Conservation (phyloP, 2,888 invertebrate species). For the Empis stercorea region DNA sequence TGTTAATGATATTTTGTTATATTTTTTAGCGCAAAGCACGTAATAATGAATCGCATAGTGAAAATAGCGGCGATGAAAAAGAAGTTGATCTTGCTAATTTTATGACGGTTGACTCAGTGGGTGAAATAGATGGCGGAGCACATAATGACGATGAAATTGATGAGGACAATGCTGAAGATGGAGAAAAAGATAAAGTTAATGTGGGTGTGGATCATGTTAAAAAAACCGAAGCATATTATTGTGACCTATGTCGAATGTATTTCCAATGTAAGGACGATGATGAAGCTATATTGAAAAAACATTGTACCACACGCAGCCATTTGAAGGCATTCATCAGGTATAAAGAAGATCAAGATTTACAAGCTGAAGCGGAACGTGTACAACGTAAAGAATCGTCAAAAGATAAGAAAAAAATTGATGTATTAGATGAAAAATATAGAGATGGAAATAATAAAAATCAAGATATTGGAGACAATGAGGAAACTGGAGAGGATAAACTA, state of each 20-base stretch:
- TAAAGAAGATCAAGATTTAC: slow-evolving; percentile 62
- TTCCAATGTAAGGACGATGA: slow-evolving; percentile 49
- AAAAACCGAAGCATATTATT: slow-evolving; percentile 64
- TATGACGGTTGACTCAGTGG: slow-evolving; percentile 79
- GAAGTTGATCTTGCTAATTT: slow-evolving; percentile 71
- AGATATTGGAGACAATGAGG: slow-evolving; percentile 31
- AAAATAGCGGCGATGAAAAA: slow-evolving; percentile 51
- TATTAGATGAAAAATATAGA: slow-evolving; percentile 23
- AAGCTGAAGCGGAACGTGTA: slow-evolving; percentile 56
- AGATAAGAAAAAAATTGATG: slow-evolving; percentile 7
- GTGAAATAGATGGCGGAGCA: slow-evolving; percentile 58
- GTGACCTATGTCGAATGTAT: slow-evolving; percentile 67
- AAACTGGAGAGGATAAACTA: slow-evolving; percentile 51
- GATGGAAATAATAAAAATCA: slow-evolving; percentile 27
- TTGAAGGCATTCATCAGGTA: slow-evolving; percentile 64
- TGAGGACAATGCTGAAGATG: slow-evolving; percentile 45
- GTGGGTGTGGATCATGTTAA: slow-evolving; percentile 37
- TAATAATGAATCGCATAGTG: slow-evolving; percentile 42
- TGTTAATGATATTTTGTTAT: too few relatives aligned
- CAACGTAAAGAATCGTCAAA: slow-evolving; percentile 31
- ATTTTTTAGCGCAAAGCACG: slow-evolving; percentile 43
- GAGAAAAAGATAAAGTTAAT: slow-evolving; percentile 42
- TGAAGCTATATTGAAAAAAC: slow-evolving; percentile 49
- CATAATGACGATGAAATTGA: slow-evolving; percentile 37
- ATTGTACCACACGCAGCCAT: slow-evolving; percentile 64